phyloP scores from a whole-genome alignment of 2,888 invertebrate species.

The Epinotia nisella region DNA sequence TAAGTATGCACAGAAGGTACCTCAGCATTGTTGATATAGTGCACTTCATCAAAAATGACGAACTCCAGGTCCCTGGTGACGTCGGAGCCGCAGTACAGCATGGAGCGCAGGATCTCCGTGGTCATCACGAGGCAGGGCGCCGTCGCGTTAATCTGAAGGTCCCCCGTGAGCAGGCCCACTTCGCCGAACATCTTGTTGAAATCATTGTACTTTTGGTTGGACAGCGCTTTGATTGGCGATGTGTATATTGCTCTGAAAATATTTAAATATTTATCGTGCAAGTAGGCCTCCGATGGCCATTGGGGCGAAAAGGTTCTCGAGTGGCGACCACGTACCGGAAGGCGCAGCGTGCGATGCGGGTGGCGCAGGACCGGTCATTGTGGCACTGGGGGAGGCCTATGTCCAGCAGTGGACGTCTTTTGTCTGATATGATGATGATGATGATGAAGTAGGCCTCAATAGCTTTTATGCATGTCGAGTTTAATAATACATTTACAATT shows the following conservation, averaged over 20 bases:
- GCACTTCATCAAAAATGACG: conserved; percentile 99
- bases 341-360: too few relatives aligned
- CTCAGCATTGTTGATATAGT: conserved; percentile 98
- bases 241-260: conserved; percentile 94
- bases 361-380: too few relatives aligned
- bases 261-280: neutral
- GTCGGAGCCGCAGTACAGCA: conserved; percentile 98
- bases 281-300: too few relatives aligned
- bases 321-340: too few relatives aligned
- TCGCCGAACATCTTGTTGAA: conserved; percentile 96
- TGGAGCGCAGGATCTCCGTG: conserved; percentile 98
- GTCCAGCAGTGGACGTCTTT: too few relatives aligned
- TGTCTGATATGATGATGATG: too few relatives aligned
- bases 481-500: too few relatives aligned
- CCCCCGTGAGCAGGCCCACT: conserved; percentile 97
- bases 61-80: conserved; percentile 98
- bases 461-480: too few relatives aligned
- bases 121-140: conserved; percentile 99
- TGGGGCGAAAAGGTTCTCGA: too few relatives aligned
- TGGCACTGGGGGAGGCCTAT: too few relatives aligned
- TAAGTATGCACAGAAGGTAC: too few relatives aligned
- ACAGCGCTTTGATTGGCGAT: conserved; percentile 99
- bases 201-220: conserved; percentile 99
- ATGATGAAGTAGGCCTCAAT: too few relatives aligned
- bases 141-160: conserved; percentile 96